Conservation (phyloP, 2,797 vertebrate species). For the Phylloscopus collybita region DNA sequence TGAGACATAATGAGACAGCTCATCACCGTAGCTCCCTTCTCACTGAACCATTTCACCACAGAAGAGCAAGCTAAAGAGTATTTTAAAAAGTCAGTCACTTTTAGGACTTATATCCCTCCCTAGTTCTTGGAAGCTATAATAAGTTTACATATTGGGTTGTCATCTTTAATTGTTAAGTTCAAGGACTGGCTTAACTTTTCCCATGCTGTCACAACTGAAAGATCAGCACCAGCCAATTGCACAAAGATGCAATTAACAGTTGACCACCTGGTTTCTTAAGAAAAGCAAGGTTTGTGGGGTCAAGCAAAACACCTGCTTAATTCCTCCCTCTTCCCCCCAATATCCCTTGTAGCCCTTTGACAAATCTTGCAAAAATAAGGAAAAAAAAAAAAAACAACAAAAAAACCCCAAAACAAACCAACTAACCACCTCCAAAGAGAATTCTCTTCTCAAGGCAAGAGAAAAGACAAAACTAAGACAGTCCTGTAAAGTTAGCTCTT, state of each 20-base stretch:
- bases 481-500: neutral
- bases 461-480: neutral
- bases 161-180: neutral
- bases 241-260: neutral
- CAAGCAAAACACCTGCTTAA: neutral
- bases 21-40: neutral
- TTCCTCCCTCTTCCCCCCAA: neutral
- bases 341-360: neutral
- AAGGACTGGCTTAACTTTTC: neutral
- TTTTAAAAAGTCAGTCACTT: neutral
- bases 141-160: neutral
- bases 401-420: no score
- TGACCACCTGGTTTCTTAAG: neutral
- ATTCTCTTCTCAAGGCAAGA: neutral
- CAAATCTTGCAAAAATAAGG: neutral
- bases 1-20: neutral
- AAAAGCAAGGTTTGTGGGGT: neutral
- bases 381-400: neutral
- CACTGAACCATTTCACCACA: neutral
- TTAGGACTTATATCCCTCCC: accelerated
- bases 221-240: neutral
- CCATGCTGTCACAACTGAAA: neutral
- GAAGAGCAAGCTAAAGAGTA: neutral
- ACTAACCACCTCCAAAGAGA: neutral
- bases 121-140: neutral